Percentiles rank a stretch among this genome's conserved stretches.
Evolutionary conservation across 2,888 invertebrate species (phyloP).

Genomic region (Melanotus villosus): DNA sequence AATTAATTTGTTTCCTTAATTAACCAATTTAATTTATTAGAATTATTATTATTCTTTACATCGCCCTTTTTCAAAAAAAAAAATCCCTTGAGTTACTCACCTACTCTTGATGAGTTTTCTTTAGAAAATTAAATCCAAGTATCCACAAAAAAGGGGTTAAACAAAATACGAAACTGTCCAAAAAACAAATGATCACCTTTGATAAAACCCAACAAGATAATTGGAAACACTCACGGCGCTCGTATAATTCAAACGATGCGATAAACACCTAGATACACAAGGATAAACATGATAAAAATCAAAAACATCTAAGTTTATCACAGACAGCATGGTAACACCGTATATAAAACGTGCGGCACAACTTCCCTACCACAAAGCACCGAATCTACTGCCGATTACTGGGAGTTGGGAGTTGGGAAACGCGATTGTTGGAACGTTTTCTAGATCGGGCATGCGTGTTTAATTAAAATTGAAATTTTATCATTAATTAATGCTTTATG

Average conservation of each 20-base stretch:
- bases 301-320: neutral
- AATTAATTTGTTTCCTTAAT: too few species aligned
- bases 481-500: conserved; percentile 14
- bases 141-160: too few species aligned
- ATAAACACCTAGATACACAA: neutral
- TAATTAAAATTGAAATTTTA: conserved; percentile 17
- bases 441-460: conserved; percentile 17
- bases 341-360: conserved; percentile 11
- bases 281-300: neutral
- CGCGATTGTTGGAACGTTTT: conserved; percentile 25
- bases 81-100: too few species aligned
- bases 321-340: conserved; percentile 33
- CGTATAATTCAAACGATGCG: neutral
- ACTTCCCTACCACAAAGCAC: conserved; percentile 19
- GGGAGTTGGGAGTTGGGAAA: conserved; percentile 4
- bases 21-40: too few species aligned
- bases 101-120: too few species aligned
- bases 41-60: too few species aligned
- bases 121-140: too few species aligned
- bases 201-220: too few species aligned
- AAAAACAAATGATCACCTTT: too few species aligned
- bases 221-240: too few species aligned
- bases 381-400: conserved; percentile 25
- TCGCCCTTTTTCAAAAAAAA: too few species aligned
- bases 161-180: too few species aligned